phyloP scores from a whole-genome alignment of 1,140 invertebrate genomes.

The Pinna nobilis region DNA sequence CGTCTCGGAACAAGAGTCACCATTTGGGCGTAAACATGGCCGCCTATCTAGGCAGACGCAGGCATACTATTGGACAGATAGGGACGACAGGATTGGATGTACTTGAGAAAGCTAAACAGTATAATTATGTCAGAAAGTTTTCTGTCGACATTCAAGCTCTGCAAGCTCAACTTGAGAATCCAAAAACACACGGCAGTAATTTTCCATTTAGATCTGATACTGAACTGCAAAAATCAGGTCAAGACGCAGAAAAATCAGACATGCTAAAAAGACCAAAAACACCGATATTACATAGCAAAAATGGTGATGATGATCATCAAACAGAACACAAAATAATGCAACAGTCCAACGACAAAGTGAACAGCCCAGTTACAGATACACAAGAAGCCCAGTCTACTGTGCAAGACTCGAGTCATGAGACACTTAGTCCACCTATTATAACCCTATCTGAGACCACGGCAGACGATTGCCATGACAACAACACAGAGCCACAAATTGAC shows the following conservation, averaged over 20 bases:
- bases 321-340: too few relatives aligned
- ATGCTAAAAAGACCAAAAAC: slow-evolving; percentile 21
- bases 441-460: slow-evolving; percentile 51
- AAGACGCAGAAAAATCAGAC: slow-evolving; percentile 33
- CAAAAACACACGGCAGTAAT: slow-evolving; percentile 64
- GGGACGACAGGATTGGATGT: slow-evolving; percentile 55
- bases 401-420: slow-evolving; percentile 18
- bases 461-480: slow-evolving; percentile 30
- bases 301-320: too few relatives aligned
- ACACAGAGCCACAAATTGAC: slow-evolving; percentile 9
- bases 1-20: slow-evolving; percentile 34
- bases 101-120: slow-evolving; percentile 60
- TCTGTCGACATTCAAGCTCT: slow-evolving; percentile 72
- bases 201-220: slow-evolving; percentile 67
- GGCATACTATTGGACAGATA: slow-evolving; percentile 69
- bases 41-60: slow-evolving; percentile 60
- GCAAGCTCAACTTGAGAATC: slow-evolving; percentile 72
- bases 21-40: slow-evolving; percentile 64
- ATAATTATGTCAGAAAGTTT: slow-evolving; percentile 72
- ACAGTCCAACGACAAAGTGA: not conserved
- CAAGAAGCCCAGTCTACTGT: not conserved
- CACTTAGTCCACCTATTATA: slow-evolving; percentile 43
- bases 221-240: slow-evolving; percentile 41
- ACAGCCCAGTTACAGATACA: not conserved
- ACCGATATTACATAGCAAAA: not conserved